Percentiles rank a stretch among this genome's conserved stretches.
Evolutionary conservation across 2,113 vertebrate genomes (phyloP).

Genomic region (Crotalus tigris): DNA sequence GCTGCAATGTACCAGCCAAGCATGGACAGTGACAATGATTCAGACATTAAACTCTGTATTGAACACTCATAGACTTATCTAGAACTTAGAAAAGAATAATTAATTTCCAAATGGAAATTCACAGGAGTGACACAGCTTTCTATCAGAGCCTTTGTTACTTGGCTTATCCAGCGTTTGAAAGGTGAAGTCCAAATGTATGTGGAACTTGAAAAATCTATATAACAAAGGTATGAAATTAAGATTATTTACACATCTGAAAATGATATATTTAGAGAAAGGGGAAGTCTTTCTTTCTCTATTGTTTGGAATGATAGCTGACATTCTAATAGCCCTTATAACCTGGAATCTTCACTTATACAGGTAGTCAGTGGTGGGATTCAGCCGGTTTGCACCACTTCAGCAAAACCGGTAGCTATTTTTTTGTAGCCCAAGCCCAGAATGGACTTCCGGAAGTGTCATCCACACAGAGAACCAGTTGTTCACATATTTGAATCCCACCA

Average conservation of each 20-base stretch:
- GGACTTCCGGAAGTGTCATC: too few species aligned
- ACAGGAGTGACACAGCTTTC: background rate
- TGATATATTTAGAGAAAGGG: constrained; percentile 4
- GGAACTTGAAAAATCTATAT: background rate
- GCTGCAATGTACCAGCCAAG: background rate
- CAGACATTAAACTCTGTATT: background rate
- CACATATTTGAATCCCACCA: too few species aligned
- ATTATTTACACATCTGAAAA: background rate
- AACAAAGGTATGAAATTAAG: background rate
- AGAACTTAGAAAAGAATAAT: background rate
- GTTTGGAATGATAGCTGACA: constrained; percentile 16
- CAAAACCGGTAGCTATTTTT: too few species aligned
- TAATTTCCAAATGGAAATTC: constrained; percentile 9
- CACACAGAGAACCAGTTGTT: too few species aligned
- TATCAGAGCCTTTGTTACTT: background rate
- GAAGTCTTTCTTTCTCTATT: constrained; percentile 32
- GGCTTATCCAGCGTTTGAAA: background rate
- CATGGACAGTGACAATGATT: background rate
- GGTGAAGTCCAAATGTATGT: background rate
- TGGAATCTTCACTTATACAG: background rate
- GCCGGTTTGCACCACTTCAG: too few species aligned
- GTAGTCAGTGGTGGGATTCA: too few species aligned
- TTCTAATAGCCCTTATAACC: background rate
- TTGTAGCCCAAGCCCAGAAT: too few species aligned
- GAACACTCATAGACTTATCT: background rate